Percentiles rank a stretch among this genome's conserved stretches.
These are phyloP conservation scores for Hypocryptadius cinnamomeus DNA, from an alignment of 2,113 vertebrate genomes.

Conservation along the genomic window DNA sequence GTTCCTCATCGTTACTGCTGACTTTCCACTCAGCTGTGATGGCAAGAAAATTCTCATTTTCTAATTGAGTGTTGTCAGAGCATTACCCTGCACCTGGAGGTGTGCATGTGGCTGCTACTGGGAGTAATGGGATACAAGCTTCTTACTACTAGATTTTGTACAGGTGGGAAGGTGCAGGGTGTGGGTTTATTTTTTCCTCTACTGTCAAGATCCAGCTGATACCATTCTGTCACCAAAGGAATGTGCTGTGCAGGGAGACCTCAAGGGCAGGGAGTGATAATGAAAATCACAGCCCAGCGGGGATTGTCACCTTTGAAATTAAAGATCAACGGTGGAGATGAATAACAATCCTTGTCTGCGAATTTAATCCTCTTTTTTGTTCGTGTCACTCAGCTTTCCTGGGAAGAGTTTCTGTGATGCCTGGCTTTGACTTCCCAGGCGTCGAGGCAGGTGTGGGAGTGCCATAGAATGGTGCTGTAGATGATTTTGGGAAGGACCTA, in stretches of 20 bases:
- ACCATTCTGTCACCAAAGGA: background rate
- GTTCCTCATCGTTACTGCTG: background rate
- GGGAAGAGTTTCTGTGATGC: background rate
- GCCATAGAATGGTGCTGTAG: rapidly evolving
- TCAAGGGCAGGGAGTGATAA: background rate
- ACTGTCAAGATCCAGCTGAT: background rate
- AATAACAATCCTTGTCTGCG: background rate
- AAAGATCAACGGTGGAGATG: background rate
- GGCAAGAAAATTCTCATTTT: background rate
- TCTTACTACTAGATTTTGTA: background rate
- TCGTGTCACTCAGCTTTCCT: background rate
- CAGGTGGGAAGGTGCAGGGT: background rate
- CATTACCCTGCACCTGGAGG: background rate
- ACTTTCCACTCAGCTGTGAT: background rate
- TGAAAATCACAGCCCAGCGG: background rate
- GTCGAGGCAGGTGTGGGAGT: background rate
- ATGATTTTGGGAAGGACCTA: background rate
- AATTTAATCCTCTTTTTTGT: background rate
- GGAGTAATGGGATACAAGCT: background rate
- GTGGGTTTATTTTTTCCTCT: background rate
- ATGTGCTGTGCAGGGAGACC: background rate
- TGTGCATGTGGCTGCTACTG: background rate
- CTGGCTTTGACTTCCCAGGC: background rate
- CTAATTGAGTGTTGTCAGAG: background rate
- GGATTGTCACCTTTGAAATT: slow-evolving; percentile 7